A percentile compares a stretch with the other conserved stretches of the same genome.
Evolutionary conservation across 2,113 vertebrate genomes (phyloP).

Genomic region (Furnarius figulus): DNA sequence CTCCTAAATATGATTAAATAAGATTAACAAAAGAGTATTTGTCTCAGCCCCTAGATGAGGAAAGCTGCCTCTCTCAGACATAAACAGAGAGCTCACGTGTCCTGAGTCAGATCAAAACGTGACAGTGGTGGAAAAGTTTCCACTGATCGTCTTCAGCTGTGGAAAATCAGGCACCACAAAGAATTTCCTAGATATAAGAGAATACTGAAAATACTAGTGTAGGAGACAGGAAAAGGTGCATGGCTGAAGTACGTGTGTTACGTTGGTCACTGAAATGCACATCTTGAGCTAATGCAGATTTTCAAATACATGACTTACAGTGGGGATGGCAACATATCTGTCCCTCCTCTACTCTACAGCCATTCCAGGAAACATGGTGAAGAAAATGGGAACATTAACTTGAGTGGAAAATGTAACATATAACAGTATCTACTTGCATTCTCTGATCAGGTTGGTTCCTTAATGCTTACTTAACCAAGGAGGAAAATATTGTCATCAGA

Average conservation of each 20-base stretch:
- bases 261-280: background rate
- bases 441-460: background rate
- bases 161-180: background rate
- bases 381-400: background rate
- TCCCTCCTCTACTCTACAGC: background rate
- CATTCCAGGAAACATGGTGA: background rate
- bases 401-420: background rate
- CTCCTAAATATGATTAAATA: background rate
- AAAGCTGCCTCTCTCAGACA: background rate
- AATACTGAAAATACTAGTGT: background rate
- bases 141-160: background rate
- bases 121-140: background rate
- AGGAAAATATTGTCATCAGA: background rate
- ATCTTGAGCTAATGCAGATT: background rate
- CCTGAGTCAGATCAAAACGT: background rate
- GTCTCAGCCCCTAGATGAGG: background rate
- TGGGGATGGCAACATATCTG: background rate
- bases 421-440: background rate
- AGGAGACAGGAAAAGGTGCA: background rate
- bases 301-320: background rate
- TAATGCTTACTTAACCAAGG: background rate
- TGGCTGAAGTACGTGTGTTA: fast-evolving
- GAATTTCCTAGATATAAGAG: background rate
- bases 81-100: background rate
- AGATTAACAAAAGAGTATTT: conserved; percentile 15